phyloP scores from a whole-genome alignment of 37 sponge, comb jelly and placozoan species.

The Crambe crambe region DNA sequence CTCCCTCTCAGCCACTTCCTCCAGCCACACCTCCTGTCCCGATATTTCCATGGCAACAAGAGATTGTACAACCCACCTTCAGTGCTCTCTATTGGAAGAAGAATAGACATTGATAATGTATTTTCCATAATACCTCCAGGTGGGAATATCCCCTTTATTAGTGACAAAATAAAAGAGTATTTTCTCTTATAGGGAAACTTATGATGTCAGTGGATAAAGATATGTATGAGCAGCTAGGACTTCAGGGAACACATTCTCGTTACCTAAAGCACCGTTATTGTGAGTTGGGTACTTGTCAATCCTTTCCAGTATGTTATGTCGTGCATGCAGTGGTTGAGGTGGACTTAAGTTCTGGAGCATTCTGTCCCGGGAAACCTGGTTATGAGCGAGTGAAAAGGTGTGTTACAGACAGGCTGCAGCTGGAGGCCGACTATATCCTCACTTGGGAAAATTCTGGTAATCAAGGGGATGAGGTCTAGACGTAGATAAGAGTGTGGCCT shows the following conservation, averaged over 20 bases:
- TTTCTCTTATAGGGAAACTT: conserved; percentile 62
- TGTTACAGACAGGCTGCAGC: conserved; percentile 20
- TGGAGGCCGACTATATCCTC: conserved; percentile 43
- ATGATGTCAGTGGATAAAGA: conserved; percentile 69
- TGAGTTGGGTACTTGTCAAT: not conserved
- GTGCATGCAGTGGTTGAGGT: conserved; percentile 60
- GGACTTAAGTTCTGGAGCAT: conserved; percentile 47
- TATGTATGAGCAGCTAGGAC: conserved; percentile 64
- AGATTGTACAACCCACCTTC: not conserved
- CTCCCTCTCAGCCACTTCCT: conserved; percentile 44
- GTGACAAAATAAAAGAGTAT: too few relatives aligned
- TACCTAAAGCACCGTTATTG: conserved; percentile 41
- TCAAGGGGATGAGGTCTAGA: not conserved
- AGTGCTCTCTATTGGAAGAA: conserved; percentile 41
- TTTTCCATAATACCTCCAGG: conserved; percentile 52
- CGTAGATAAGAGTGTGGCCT: not conserved
- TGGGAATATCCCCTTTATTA: not conserved
- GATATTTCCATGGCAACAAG: not conserved
- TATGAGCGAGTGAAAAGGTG: conserved; percentile 59
- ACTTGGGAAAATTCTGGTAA: conserved; percentile 19
- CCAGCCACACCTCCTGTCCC: conserved; percentile 23
- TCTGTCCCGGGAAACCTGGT: conserved; percentile 47
- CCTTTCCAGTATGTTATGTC: not conserved
- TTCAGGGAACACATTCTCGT: conserved; percentile 59
- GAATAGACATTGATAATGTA: conserved; percentile 62